A percentile compares a stretch with the other conserved stretches of the same genome.
phyloP scores from a whole-genome alignment of 2,113 vertebrate species.

The Laterallus jamaicensis region DNA sequence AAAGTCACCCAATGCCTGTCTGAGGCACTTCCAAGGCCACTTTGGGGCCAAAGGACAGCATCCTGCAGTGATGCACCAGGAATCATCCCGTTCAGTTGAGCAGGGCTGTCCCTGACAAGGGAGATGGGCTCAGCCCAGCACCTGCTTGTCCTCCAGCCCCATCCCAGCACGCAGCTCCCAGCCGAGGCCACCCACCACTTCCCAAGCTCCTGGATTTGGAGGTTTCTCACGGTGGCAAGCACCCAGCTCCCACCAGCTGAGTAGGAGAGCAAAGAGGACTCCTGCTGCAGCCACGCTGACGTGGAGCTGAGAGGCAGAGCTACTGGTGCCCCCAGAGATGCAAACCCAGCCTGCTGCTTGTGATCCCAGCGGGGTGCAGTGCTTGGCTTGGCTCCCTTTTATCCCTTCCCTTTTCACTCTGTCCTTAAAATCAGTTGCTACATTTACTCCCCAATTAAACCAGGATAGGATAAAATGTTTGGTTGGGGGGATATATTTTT shows the following conservation, averaged over 20 bases:
- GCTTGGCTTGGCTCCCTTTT: background rate
- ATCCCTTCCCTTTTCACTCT: conserved; percentile 24
- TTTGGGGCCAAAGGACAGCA: rapidly evolving
- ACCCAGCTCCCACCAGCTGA: background rate
- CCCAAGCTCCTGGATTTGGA: rapidly evolving
- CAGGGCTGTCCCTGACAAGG: background rate
- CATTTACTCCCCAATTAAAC: conserved; percentile 42
- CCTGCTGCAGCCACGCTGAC: background rate
- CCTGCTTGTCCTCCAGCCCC: background rate
- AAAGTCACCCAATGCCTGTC: background rate
- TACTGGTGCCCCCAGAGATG: background rate
- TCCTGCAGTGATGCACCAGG: background rate
- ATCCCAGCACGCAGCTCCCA: background rate
- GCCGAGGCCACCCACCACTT: background rate
- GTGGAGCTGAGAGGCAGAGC: background rate
- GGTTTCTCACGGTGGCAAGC: background rate
- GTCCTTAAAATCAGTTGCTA: conserved; percentile 26
- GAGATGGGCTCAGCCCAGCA: background rate
- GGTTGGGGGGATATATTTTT: background rate
- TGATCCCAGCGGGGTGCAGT: background rate
- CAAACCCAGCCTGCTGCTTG: background rate
- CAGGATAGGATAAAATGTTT: conserved; percentile 13
- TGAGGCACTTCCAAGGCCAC: background rate
- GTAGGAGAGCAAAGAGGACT: background rate
- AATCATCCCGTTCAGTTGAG: background rate